A percentile compares a stretch with the other conserved stretches of the same genome.
These are phyloP conservation scores for Oreochromis aureus DNA, from an alignment of 2,113 vertebrate genomes.

Conservation along the genomic window DNA sequence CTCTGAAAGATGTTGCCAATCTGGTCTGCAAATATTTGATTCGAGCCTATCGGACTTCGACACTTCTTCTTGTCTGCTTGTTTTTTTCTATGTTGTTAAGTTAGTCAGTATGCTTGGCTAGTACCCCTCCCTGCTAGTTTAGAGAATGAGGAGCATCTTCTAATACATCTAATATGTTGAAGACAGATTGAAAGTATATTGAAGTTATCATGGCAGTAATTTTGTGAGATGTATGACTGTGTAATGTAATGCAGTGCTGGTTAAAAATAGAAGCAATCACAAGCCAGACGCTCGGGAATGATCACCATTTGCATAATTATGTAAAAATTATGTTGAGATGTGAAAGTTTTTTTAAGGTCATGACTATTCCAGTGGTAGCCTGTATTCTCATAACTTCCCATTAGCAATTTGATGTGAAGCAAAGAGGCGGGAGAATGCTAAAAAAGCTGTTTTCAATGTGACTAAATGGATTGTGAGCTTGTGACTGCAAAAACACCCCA, in stretches of 20 bases:
- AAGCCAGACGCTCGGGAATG: not conserved
- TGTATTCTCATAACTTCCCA: not conserved
- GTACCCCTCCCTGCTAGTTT: not conserved
- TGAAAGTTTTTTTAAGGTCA: conserved; percentile 6
- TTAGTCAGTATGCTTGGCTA: not conserved
- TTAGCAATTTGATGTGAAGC: not conserved
- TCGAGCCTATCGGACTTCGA: not conserved
- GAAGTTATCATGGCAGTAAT: not conserved
- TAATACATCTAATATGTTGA: not conserved
- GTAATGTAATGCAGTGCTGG: not conserved
- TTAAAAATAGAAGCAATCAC: conserved; percentile 9
- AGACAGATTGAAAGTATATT: not conserved
- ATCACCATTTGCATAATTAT: conserved; percentile 36
- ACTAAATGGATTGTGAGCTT: not conserved
- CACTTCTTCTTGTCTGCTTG: not conserved
- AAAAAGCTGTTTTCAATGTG: not conserved
- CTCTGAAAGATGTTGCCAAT: not conserved
- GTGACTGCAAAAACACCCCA: not conserved
- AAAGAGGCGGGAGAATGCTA: not conserved
- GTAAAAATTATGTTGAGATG: conserved; percentile 19
- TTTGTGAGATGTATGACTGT: not conserved
- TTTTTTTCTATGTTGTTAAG: not conserved
- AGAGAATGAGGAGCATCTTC: not conserved
- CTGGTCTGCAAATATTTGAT: not conserved
- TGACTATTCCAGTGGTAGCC: conserved; percentile 22